Percentiles rank a stretch among this genome's conserved stretches.
phyloP scores from a whole-genome alignment of 1,140 invertebrate species.

The Cyclina sinensis region DNA sequence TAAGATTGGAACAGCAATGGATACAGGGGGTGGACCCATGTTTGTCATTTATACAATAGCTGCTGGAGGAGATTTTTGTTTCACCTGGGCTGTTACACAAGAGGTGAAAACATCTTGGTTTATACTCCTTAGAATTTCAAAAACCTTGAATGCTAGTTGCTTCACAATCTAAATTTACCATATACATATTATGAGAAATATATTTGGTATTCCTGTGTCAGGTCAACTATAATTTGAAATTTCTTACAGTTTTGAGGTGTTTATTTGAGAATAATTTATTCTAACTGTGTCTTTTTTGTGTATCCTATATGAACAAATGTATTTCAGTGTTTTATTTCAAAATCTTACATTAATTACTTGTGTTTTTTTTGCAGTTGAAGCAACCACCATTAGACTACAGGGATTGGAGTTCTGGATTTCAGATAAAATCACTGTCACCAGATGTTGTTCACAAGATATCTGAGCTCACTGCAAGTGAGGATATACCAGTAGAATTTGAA shows the following conservation, averaged over 20 bases:
- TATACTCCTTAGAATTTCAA: too few species aligned
- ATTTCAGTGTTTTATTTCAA: too few species aligned
- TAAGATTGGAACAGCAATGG: constrained; percentile 39
- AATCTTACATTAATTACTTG: too few species aligned
- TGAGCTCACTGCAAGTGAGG: constrained; percentile 69
- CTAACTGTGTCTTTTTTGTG: too few species aligned
- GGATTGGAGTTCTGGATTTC: constrained; percentile 56
- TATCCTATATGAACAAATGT: too few species aligned
- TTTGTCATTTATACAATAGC: constrained; percentile 88
- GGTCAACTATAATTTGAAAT: too few species aligned
- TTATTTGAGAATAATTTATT: too few species aligned
- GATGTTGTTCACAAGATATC: constrained; percentile 67
- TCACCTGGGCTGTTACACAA: constrained; percentile 84
- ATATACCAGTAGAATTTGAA: constrained; percentile 70
- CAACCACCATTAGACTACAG: constrained; percentile 71
- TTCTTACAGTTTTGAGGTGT: too few species aligned
- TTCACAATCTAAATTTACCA: too few species aligned
- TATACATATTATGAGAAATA: too few species aligned
- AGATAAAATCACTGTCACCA: constrained; percentile 74
- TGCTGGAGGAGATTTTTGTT: constrained; percentile 96
- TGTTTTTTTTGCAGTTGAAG: constrained; percentile 34
- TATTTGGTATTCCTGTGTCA: too few species aligned
- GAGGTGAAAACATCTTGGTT: constrained; percentile 68
- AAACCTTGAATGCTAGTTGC: too few species aligned
- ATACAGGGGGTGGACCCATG: constrained; percentile 64